Conservation (phyloP, 2,888 invertebrate species). For the Megastigmus dorsalis region DNA sequence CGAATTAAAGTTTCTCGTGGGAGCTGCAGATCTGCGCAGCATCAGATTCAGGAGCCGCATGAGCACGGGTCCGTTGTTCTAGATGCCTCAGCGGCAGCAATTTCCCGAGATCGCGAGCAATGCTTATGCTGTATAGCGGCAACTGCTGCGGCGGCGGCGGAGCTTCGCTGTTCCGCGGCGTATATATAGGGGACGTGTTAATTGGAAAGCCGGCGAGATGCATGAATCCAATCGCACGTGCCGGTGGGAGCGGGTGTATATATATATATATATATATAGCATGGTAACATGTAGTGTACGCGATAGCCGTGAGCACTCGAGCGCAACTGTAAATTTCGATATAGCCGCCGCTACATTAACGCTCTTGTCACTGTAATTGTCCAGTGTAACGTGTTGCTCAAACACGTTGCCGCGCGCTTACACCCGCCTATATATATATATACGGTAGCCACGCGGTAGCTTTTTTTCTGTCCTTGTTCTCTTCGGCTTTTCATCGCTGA, state of each 20-base stretch:
- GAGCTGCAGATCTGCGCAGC: not conserved
- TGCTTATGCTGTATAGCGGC: slow-evolving; percentile 21
- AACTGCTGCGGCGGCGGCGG: slow-evolving; percentile 17
- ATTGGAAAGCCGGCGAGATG: slow-evolving; percentile 63
- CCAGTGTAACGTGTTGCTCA: not conserved
- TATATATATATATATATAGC: too few species aligned
- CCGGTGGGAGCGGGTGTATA: too few species aligned
- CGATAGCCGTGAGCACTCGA: too few species aligned
- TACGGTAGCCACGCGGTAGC: not conserved
- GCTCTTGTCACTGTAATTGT: slow-evolving; percentile 15
- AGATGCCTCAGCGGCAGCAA: slow-evolving; percentile 11
- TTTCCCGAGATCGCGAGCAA: slow-evolving; percentile 14
- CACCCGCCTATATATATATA: too few species aligned
- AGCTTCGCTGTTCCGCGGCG: too few species aligned
- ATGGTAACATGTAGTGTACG: too few species aligned
- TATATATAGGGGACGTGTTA: too few species aligned
- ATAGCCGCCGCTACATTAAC: slow-evolving; percentile 62
- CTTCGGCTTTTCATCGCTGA: not conserved
- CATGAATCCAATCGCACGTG: slow-evolving; percentile 65
- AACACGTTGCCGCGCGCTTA: not conserved
- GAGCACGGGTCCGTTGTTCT: slow-evolving; percentile 14
- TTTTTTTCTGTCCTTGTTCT: not conserved
- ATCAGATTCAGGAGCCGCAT: too few species aligned
- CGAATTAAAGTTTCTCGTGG: slow-evolving; percentile 54
- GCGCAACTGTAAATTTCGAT: slow-evolving; percentile 67